These are phyloP conservation scores for Miichthys miiuy DNA, from an alignment of 2,797 vertebrate species.

Conservation along the genomic window DNA sequence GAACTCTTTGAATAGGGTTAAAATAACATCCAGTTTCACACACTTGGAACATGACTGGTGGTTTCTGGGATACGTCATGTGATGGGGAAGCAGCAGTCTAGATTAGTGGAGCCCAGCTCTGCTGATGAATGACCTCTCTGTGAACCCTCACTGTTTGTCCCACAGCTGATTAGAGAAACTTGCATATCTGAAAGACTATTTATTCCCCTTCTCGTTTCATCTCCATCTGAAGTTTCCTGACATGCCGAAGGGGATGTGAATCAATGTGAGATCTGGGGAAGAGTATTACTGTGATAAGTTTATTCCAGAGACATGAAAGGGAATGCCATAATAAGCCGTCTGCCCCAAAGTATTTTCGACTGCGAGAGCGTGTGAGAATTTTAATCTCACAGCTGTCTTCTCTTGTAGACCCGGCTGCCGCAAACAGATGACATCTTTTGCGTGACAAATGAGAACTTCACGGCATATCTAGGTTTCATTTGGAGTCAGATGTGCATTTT, in stretches of 20 bases:
- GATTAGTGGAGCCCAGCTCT: conserved; percentile 42
- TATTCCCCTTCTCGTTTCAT: conserved; percentile 82
- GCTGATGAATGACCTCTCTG: conserved; percentile 73
- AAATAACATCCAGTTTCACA: neutral
- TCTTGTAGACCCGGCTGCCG: conserved; percentile 60
- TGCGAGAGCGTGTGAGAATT: conserved; percentile 71
- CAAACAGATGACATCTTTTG: conserved; percentile 69
- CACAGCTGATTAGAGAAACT: conserved; percentile 78
- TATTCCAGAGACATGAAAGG: conserved; percentile 87
- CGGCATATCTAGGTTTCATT: conserved; percentile 64
- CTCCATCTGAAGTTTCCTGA: conserved; percentile 83
- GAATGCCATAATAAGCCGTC: conserved; percentile 85
- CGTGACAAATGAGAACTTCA: conserved; percentile 77
- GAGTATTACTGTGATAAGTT: conserved; percentile 84
- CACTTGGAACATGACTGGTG: neutral
- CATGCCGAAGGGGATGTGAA: conserved; percentile 80
- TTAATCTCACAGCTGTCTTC: conserved; percentile 82
- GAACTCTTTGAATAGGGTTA: neutral
- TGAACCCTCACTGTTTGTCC: conserved; percentile 80
- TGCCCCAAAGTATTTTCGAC: conserved; percentile 81
- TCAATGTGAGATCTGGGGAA: conserved; percentile 82
- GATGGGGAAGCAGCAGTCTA: conserved; percentile 5
- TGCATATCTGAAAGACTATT: conserved; percentile 81
- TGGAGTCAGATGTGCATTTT: conserved; percentile 62
- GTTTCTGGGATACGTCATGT: neutral